Conservation (phyloP, 2,113 vertebrate species). For the Tenebrosternarchus preto region DNA sequence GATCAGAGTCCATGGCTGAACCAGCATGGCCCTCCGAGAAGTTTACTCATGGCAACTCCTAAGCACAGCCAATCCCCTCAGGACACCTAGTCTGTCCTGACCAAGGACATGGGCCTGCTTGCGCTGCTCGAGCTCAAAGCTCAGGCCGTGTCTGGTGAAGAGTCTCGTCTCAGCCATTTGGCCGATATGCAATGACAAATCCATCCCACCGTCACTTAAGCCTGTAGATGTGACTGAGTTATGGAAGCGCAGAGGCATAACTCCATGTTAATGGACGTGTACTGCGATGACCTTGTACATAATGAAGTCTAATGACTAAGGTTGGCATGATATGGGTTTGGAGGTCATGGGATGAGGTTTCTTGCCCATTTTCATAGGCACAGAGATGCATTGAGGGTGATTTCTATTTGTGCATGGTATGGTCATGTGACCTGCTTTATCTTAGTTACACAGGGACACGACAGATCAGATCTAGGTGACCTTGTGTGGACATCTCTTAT, state of each 20-base stretch:
- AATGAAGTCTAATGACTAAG: slow-evolving; percentile 61
- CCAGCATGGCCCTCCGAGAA: slow-evolving; percentile 37
- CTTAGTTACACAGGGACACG: slow-evolving; percentile 38
- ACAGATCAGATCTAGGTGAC: slow-evolving; percentile 33
- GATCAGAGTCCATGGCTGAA: slow-evolving; percentile 65
- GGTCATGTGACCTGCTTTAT: slow-evolving; percentile 19
- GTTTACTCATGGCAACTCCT: background rate
- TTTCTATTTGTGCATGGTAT: slow-evolving; percentile 6
- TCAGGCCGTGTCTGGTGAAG: slow-evolving; percentile 7
- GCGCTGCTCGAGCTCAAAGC: slow-evolving; percentile 17
- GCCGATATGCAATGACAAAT: slow-evolving; percentile 59
- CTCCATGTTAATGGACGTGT: slow-evolving; percentile 60
- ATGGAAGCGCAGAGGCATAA: slow-evolving; percentile 55
- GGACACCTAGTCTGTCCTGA: slow-evolving; percentile 37
- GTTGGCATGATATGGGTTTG: slow-evolving; percentile 52
- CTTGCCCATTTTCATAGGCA: slow-evolving; percentile 27
- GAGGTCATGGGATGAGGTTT: slow-evolving; percentile 46
- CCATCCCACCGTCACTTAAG: slow-evolving; percentile 65
- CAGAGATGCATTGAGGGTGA: background rate
- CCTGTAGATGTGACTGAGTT: slow-evolving; percentile 40
- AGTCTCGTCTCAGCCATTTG: slow-evolving; percentile 53
- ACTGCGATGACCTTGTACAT: slow-evolving; percentile 68
- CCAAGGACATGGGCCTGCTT: slow-evolving; percentile 46
- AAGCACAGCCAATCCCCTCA: slow-evolving; percentile 48
- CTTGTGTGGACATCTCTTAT: slow-evolving; percentile 12